Evolutionary conservation across 2,113 vertebrate genomes (phyloP).

Genomic region (Phyllostomus discolor): DNA sequence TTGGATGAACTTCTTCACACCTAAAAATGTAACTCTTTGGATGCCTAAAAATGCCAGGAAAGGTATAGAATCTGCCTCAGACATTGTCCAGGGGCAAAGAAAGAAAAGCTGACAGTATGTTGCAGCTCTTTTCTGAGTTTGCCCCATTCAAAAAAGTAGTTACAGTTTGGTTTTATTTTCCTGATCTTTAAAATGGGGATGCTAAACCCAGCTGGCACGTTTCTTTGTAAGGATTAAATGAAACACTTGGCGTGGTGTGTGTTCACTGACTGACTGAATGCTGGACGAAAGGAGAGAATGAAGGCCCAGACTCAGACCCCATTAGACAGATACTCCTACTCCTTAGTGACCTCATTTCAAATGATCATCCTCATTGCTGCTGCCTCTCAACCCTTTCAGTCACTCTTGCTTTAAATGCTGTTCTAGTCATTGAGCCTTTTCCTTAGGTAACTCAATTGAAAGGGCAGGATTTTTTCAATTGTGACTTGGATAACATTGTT

Average conservation of each 20-base stretch:
- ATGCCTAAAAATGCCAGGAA: neutral
- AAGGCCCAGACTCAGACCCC: neutral
- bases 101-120: neutral
- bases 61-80: neutral
- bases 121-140: neutral
- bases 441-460: neutral
- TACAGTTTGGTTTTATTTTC: neutral
- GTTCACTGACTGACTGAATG: neutral
- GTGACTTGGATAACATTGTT: neutral
- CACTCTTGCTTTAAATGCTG: neutral
- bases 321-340: neutral
- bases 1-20: neutral
- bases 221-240: neutral
- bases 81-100: neutral
- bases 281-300: neutral
- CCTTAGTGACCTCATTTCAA: neutral
- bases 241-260: neutral
- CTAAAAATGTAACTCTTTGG: neutral
- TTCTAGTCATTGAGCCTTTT: neutral
- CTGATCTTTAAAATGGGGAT: neutral
- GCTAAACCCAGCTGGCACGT: neutral
- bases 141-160: neutral
- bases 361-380: neutral
- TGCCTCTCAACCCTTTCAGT: neutral
- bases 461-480: neutral